Evolutionary conservation across 2,113 vertebrate genomes (phyloP), one percentile per base, ranked within the genome.

Genomic region (Semnopithecus entellus): DNA sequence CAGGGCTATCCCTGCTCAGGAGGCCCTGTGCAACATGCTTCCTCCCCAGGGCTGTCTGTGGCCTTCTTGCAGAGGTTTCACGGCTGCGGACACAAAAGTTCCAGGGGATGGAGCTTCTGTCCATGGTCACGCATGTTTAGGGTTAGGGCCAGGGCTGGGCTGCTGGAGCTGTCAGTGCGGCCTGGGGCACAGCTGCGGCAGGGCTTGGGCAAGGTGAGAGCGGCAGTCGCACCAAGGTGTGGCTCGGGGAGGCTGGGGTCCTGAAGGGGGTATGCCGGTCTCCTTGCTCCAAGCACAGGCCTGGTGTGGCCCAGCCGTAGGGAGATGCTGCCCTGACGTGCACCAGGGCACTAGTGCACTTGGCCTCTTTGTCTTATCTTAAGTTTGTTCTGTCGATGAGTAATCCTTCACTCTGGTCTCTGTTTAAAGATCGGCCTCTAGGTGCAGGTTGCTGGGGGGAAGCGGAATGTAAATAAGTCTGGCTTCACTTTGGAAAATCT

Each of bases 241-340:
- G 30, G 35, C 40, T 27, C 0, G 23, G 43, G 23, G 2, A 57
- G 25, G 40, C 14, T 52, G 38, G 18, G 18, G 3, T n/a, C 52
- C 68, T 43, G 38, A 25, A 68, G 2, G 20, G 17, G 30, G 50
- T 16, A 18, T 17, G 9, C n/a, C 6, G 0, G 2, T 8, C 0
- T 35, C 23, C 23, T 50, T 3, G 3, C 86, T 64, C 38, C 23
- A 8, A 40, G 40, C 6, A 3, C 20, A 84, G 70, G 61, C 40
- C 45, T 11, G 16, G 3, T 12, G 23, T 12, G 32, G 45, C 1
- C 32, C n/a, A 43, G 11, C 2, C 0, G 0, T 0, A 3, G 18
- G 23, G 48, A 57, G 3, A 12, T 6, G 11, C 27, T 57, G 16
- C 7, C 27, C 6, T 1, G 2, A 18, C 27, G 18, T 68, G 23